Percentiles rank a stretch among this genome's conserved stretches.
Evolutionary conservation across 2,113 vertebrate species (phyloP).

Genomic region (Petroica traversi): DNA sequence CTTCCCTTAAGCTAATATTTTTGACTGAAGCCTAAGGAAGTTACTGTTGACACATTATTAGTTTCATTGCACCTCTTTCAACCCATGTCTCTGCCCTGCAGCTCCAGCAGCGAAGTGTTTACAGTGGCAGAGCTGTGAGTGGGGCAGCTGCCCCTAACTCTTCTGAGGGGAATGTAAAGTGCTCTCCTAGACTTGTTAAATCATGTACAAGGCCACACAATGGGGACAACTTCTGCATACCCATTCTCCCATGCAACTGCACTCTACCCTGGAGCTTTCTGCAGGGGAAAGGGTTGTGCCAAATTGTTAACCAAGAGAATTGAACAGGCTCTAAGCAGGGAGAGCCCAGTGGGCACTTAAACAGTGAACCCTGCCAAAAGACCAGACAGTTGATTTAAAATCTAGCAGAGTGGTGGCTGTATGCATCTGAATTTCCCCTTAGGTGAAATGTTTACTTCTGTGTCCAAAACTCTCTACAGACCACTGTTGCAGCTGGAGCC

Average conservation of each 20-base stretch:
- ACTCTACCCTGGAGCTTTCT: background rate
- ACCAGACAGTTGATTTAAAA: background rate
- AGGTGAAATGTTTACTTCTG: background rate
- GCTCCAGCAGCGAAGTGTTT: background rate
- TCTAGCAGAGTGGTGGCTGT: background rate
- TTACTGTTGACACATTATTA: background rate
- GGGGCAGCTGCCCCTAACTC: background rate
- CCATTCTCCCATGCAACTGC: background rate
- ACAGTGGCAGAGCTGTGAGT: background rate
- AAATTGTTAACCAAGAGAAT: background rate
- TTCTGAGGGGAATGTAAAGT: background rate
- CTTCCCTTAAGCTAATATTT: background rate
- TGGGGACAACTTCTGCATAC: fast-evolving
- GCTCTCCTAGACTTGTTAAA: background rate
- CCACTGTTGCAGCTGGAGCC: background rate
- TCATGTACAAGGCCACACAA: background rate
- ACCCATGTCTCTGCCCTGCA: background rate
- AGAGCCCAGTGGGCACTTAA: background rate
- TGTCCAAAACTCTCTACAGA: background rate
- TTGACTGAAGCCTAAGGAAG: background rate
- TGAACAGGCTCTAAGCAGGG: background rate
- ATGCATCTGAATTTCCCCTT: background rate
- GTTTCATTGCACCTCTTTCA: background rate
- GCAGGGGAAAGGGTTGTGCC: background rate
- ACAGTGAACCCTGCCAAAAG: background rate